Conservation (phyloP, 2,797 vertebrate species). For the Chromobotia macracanthus region DNA sequence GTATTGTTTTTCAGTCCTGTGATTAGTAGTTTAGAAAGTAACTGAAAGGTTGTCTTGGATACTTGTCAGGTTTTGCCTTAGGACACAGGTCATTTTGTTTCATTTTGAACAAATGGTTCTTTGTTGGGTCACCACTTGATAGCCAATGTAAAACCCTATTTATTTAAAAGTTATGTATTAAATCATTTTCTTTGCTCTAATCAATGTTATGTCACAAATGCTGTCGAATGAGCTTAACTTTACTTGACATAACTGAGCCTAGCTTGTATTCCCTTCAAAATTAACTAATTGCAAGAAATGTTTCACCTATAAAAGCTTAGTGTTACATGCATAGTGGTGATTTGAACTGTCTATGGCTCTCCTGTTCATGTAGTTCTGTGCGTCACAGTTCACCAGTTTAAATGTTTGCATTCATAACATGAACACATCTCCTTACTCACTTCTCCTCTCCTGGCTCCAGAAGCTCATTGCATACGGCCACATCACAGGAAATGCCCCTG, state of each 20-base stretch:
- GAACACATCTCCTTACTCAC: slow-evolving; percentile 1
- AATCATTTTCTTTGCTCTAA: too few species aligned
- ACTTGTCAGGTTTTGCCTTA: background rate
- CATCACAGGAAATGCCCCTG: slow-evolving; percentile 96
- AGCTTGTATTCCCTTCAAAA: background rate
- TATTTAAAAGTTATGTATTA: too few species aligned
- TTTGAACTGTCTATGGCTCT: background rate
- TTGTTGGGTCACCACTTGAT: too few species aligned
- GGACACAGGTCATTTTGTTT: background rate
- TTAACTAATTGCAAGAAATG: background rate
- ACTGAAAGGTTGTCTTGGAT: background rate
- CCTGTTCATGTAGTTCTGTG: background rate
- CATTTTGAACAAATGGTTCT: too few species aligned
- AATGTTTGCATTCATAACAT: background rate
- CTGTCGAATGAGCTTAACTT: too few species aligned
- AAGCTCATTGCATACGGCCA: slow-evolving; percentile 97
- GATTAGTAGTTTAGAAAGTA: background rate
- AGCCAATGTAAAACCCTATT: too few species aligned
- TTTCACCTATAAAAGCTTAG: background rate
- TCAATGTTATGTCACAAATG: too few species aligned
- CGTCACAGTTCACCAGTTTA: background rate
- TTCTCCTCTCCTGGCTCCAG: slow-evolving; percentile 64
- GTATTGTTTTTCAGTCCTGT: background rate
- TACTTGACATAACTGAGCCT: too few species aligned
- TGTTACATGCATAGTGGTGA: background rate